These are phyloP conservation scores for Acrocera orbiculus DNA, from an alignment of 2,888 invertebrate species.

Conservation along the genomic window DNA sequence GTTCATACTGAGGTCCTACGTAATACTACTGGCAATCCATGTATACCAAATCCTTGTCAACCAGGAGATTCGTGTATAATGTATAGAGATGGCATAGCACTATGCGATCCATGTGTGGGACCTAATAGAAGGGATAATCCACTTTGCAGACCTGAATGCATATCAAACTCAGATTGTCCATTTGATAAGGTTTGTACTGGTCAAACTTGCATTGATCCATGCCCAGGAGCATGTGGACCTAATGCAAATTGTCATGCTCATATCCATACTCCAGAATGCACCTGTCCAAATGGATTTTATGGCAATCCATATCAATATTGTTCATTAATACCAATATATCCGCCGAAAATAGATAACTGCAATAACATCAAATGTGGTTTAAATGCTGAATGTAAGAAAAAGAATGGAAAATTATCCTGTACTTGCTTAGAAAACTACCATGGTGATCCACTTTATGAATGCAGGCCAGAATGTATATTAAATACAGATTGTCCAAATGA, in stretches of 20 bases:
- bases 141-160: conserved; percentile 65
- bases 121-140: conserved; percentile 49
- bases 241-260: conserved; percentile 54
- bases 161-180: conserved; percentile 62
- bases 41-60: conserved; percentile 62
- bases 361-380: conserved; percentile 53
- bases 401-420: conserved; percentile 47
- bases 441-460: conserved; percentile 63
- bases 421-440: conserved; percentile 55
- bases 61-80: conserved; percentile 47
- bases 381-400: conserved; percentile 51
- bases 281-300: conserved; percentile 45
- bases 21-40: conserved; percentile 48
- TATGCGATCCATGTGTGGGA: conserved; percentile 60
- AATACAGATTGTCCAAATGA: conserved; percentile 59
- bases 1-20: conserved; percentile 36
- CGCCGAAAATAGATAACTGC: conserved; percentile 35
- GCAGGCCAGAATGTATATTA: conserved; percentile 63
- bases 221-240: conserved; percentile 60
- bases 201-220: conserved; percentile 58
- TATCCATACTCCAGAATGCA: conserved; percentile 54
- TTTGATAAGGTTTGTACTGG: conserved; percentile 59
- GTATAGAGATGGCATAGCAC: conserved; percentile 55
- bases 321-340: conserved; percentile 33
- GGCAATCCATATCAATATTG: conserved; percentile 70